phyloP scores from a whole-genome alignment of 2,113 vertebrate genomes.

The Clarias gariepinus region DNA sequence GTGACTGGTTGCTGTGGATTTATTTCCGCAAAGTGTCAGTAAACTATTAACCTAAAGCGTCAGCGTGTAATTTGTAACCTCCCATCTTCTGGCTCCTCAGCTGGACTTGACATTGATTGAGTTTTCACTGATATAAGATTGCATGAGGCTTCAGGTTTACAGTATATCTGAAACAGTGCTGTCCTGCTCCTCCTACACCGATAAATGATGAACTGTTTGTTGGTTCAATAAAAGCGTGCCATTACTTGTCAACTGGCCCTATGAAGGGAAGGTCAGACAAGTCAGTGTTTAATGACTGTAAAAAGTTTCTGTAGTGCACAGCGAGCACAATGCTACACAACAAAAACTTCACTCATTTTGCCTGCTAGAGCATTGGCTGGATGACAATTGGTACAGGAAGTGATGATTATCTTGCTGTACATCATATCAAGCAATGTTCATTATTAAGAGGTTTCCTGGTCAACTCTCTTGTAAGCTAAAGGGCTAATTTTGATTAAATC shows the following conservation, averaged over 20 bases:
- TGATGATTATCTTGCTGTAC: background rate
- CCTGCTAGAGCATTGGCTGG: background rate
- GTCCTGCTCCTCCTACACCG: background rate
- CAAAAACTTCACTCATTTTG: background rate
- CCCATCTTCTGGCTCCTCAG: background rate
- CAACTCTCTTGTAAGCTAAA: background rate
- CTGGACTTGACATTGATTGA: constrained; percentile 1
- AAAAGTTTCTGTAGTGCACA: background rate
- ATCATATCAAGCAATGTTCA: background rate
- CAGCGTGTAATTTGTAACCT: background rate
- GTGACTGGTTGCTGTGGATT: background rate
- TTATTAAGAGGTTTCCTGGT: background rate
- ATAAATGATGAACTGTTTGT: background rate
- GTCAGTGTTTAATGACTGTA: background rate
- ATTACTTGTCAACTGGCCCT: background rate
- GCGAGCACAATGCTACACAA: background rate
- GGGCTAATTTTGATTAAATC: too few species aligned
- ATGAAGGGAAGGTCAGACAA: background rate
- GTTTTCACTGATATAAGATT: background rate
- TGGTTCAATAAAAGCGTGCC: background rate
- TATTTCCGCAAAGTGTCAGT: background rate
- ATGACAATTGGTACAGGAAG: background rate
- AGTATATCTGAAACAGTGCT: background rate
- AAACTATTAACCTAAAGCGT: constrained; percentile 6
- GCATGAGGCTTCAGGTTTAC: background rate